Evolutionary conservation across 2,113 vertebrate genomes (phyloP).

Genomic region (Onychorhynchus coronatus): DNA sequence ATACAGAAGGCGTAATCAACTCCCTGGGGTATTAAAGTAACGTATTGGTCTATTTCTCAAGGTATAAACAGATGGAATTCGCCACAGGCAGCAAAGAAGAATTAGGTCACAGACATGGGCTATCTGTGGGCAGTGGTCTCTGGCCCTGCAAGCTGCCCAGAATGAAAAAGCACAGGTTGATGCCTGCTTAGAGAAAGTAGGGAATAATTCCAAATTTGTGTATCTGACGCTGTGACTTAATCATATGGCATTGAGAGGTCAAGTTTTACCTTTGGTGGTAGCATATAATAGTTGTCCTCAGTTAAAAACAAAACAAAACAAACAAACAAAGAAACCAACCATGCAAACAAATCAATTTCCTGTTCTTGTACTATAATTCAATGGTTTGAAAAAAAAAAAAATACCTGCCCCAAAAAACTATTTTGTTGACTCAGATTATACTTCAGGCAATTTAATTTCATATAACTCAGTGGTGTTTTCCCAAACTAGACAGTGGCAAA

Average conservation of each 20-base stretch:
- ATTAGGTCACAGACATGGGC: background rate
- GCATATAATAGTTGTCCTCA: background rate
- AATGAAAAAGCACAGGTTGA: background rate
- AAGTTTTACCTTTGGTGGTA: background rate
- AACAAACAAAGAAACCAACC: background rate
- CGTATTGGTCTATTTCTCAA: background rate
- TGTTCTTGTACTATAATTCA: background rate
- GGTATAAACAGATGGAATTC: background rate
- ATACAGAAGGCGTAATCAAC: background rate
- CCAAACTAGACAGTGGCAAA: background rate
- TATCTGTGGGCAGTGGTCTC: background rate
- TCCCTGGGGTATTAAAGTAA: background rate
- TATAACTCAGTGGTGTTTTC: background rate
- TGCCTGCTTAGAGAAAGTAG: background rate
- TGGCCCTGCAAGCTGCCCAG: background rate
- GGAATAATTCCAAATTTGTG: background rate
- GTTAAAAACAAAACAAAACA: background rate
- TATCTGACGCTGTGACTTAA: background rate
- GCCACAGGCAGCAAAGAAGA: background rate
- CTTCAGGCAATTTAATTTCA: background rate
- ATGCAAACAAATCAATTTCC: background rate
- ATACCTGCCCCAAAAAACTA: no score
- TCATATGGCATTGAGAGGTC: background rate
- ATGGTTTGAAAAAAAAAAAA: background rate
- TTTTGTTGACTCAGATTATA: background rate